Conservation (phyloP, 2,888 invertebrate species). For the Apotomis capreana region DNA sequence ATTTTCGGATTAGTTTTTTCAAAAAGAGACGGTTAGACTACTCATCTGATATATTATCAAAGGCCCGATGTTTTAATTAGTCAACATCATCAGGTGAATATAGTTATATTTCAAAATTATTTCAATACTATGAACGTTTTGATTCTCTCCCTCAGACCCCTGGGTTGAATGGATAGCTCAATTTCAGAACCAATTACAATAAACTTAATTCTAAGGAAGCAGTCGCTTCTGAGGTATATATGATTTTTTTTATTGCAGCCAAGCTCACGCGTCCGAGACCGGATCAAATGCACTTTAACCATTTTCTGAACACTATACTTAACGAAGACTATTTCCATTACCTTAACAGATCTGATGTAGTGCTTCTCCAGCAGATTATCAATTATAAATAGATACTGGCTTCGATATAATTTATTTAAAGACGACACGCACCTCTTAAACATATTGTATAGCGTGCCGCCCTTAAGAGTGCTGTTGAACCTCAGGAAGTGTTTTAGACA, state of each 20-base stretch:
- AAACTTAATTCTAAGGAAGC: conserved; percentile 71
- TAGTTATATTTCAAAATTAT: neutral
- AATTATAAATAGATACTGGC: conserved; percentile 65
- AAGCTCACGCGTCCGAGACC: conserved; percentile 56
- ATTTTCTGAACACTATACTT: conserved; percentile 64
- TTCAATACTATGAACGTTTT: neutral
- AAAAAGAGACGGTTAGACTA: no score
- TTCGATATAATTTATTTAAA: conserved; percentile 72
- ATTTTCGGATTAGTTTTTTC: no score
- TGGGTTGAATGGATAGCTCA: conserved; percentile 10
- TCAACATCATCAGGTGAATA: no score
- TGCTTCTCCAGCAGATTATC: conserved; percentile 61
- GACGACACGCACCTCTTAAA: conserved; percentile 78
- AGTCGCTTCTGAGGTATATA: conserved; percentile 76
- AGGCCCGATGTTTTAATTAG: no score
- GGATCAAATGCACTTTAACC: conserved; percentile 58
- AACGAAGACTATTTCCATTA: conserved; percentile 64
- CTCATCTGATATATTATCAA: no score
- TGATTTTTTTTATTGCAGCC: conserved; percentile 64
- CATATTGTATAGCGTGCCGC: conserved; percentile 80
- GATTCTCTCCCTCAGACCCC: conserved; percentile 13
- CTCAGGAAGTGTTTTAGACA: conserved; percentile 7
- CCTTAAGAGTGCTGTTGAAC: conserved; percentile 64
- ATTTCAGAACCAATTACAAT: conserved; percentile 58
- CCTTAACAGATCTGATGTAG: conserved; percentile 77